Evolutionary conservation across 2,113 vertebrate species (phyloP), one percentile per base, ranked within the genome.

Genomic region (Megaceryle maxima): DNA sequence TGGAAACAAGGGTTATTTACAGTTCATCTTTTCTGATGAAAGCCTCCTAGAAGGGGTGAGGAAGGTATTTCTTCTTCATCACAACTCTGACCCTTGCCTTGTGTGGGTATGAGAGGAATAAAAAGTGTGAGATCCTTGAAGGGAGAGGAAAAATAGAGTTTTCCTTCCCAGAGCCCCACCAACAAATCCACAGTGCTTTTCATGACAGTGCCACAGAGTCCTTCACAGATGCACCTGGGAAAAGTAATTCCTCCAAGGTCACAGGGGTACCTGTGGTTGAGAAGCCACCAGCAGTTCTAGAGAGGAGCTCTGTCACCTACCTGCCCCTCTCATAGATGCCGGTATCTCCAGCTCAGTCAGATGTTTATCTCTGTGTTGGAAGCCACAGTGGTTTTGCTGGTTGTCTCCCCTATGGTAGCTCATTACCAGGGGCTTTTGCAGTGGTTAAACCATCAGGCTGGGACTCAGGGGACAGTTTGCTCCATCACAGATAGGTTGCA

Each of bases 171-270:
- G 87, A 85, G 87, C 85, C 79, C 25, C 2, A 14, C 92, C 92
- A 95, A 90, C 90, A 83, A 89, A 96, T 76, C 88, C 83, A 81
- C 93, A 75, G 89, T 20, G 92, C 83, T 96, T 94, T 87, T 83
- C 81, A 28, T 84, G 64, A 59, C 4, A 10, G 80, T 83, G 55
- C 83, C 94, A 48, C 10, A 50, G 93, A 93, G 75, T 63, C 72
- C 60, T 67, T 68, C 79, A 87, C 7, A 22, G 57, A 96, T 74
- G 73, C 57, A 64, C 64, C 18, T 12, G 39, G 88, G 68, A 88
- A 95, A 66, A 53, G 41, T 2, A 93, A 85, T 88, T 82, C 81
- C 39, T 83, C 90, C 95, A 96, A 95, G 96, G 95, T 76, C 91
- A 83, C 2, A 1, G 50, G 12, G 25, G n/a, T 81, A 56, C 87